These are phyloP conservation scores for Vimba vimba DNA, from an alignment of 2,113 vertebrate genomes.

Conservation along the genomic window DNA sequence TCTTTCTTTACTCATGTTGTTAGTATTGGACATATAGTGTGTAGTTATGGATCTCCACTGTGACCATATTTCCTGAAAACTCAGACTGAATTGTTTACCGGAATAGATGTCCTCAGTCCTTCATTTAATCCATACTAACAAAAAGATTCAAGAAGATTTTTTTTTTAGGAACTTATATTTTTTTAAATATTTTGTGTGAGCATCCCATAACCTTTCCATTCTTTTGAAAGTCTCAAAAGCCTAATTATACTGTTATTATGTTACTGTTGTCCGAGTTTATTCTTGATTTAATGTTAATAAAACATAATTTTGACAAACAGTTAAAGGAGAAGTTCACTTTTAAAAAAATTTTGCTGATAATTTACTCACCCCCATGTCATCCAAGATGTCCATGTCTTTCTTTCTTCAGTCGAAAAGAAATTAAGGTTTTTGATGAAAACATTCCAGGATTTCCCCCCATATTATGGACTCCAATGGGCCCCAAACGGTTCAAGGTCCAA, in stretches of 20 bases:
- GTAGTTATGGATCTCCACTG: not conserved
- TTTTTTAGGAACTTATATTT: not conserved
- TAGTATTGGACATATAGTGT: not conserved
- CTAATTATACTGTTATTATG: not conserved
- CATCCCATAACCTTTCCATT: not conserved
- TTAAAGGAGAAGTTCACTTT: too few species aligned
- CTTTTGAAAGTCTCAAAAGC: not conserved
- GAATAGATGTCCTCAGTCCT: not conserved
- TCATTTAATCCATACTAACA: not conserved
- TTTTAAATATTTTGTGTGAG: not conserved
- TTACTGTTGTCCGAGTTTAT: not conserved
- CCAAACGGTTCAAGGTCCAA: too few species aligned
- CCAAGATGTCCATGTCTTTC: too few species aligned
- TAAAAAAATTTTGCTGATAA: too few species aligned
- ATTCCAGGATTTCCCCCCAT: too few species aligned
- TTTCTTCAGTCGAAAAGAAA: too few species aligned
- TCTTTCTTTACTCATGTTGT: not conserved
- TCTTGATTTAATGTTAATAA: not conserved
- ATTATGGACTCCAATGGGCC: too few species aligned
- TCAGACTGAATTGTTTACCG: not conserved
- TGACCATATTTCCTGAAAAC: not conserved
- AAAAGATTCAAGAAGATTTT: not conserved
- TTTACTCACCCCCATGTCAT: too few species aligned
- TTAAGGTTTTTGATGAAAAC: too few species aligned
- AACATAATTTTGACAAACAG: not conserved